Base-by-base conservation (phyloP, 2,113 vertebrate species). In the Hippocampus zosterae region DNA sequence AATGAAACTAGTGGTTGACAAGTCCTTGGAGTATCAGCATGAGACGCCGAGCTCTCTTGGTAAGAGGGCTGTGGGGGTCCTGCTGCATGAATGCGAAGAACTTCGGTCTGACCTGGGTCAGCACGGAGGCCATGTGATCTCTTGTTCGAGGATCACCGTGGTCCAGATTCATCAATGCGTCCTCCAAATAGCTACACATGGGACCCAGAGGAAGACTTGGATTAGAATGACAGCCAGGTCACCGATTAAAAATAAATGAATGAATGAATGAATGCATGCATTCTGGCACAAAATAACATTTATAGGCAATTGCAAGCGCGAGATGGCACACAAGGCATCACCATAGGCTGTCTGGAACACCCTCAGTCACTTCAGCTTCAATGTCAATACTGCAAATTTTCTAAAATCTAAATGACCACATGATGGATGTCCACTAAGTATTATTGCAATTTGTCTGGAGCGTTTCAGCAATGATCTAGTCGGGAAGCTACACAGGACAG, bases 21-120 rank as follows among this genome's bases (percentile, higher is more conserved):
- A 99, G 91, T 33, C 96, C 97, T 75, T 98, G 95, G 1, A 99
- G 92, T 94, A 98, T 98, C 89, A 99, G 96, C 90, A 94, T 93
- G 57, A 99, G 96, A 79, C 96, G 94, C 23, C 96, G 94, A 0
- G 95, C 95, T 0, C 92, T 89, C 88, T 95, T 98, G 90, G 91
- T 87, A 67, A 97, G 87, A 0, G 91, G 90, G 81, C 92, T 94
- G 88, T 95, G 94, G 50, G 94, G 92, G 55, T 99, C 97, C 65
- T 93, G 94, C 89, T 98, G 97, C 37, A 99, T 87, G 90, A 97
- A 99, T 84, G 94, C 85, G 70, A 93, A 94, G 69, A 99, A 93
- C 90, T 97, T 98, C 78, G 96, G 96, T 63, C 94, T 90, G 68
- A 99, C 94, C 88, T 98, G 96, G 78, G 91, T 85, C 92, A 98